Percentiles rank a stretch among this genome's conserved stretches.
Evolutionary conservation across 2,797 vertebrate genomes (phyloP).

Genomic region (Parambassis ranga): DNA sequence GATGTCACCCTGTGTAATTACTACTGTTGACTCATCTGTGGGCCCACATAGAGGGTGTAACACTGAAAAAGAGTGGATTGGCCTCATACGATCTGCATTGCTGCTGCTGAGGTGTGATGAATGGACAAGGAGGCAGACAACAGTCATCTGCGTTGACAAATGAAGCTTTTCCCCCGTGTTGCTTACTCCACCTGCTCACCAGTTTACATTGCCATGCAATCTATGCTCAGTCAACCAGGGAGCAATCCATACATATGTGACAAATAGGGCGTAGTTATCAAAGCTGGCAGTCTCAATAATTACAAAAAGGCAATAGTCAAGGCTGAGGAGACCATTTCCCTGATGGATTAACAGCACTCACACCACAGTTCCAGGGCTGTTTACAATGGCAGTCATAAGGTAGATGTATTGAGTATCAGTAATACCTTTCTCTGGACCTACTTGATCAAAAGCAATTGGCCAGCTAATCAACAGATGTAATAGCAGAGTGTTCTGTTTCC

Average conservation of each 20-base stretch:
- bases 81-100: conserved; percentile 15
- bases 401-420: conserved; percentile 54
- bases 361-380: conserved; percentile 48
- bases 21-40: background rate
- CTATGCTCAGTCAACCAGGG: conserved; percentile 35
- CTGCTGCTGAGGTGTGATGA: conserved; percentile 26
- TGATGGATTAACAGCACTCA: conserved; percentile 70
- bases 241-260: conserved; percentile 63
- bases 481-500: conserved; percentile 34
- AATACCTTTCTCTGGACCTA: conserved; percentile 40
- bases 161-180: conserved; percentile 7
- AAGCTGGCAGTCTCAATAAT: conserved; percentile 75
- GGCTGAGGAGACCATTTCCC: conserved; percentile 60
- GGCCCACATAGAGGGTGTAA: background rate
- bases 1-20: conserved; percentile 3
- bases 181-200: conserved; percentile 43
- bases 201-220: conserved; percentile 49
- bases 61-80: background rate
- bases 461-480: conserved; percentile 63
- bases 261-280: conserved; percentile 68
- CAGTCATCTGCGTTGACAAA: conserved; percentile 46
- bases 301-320: conserved; percentile 68
- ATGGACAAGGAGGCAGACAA: conserved; percentile 12
- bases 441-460: conserved; percentile 62
- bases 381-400: conserved; percentile 59